These are phyloP conservation scores for Tinamus guttatus DNA, from an alignment of 2,113 vertebrate genomes.

Conservation along the genomic window DNA sequence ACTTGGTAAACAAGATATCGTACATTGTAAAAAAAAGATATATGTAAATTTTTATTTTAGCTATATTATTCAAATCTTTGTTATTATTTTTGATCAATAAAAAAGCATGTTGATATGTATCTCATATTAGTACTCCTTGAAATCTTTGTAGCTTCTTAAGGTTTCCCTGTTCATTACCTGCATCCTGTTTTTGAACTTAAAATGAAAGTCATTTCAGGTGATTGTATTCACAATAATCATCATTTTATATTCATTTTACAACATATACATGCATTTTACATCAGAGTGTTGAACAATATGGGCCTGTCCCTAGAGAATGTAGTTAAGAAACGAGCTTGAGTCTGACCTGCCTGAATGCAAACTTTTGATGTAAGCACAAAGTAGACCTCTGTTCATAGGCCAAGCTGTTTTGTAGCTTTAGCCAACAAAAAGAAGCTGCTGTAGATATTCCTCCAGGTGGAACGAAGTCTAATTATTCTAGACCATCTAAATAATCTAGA, in stretches of 20 bases:
- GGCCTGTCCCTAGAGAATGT: neutral
- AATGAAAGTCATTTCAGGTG: neutral
- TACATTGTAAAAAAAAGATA: neutral
- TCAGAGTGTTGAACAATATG: neutral
- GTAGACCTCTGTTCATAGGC: neutral
- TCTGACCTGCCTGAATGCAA: neutral
- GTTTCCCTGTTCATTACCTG: neutral
- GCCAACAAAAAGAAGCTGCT: neutral
- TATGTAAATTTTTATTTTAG: neutral
- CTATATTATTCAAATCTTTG: neutral
- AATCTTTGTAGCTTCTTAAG: neutral
- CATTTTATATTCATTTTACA: neutral
- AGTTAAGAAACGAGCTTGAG: neutral
- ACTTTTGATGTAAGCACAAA: neutral
- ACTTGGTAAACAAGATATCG: neutral
- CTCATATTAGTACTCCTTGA: neutral
- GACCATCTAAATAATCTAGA: neutral
- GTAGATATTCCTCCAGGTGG: neutral
- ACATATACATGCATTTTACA: neutral
- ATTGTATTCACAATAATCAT: neutral
- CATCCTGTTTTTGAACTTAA: neutral
- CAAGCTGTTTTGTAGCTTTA: neutral
- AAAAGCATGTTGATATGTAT: neutral
- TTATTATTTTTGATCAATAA: neutral
- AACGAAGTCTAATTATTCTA: neutral